Evolutionary conservation across 2,797 vertebrate species (phyloP).

Genomic region (Galagoides demidoff): DNA sequence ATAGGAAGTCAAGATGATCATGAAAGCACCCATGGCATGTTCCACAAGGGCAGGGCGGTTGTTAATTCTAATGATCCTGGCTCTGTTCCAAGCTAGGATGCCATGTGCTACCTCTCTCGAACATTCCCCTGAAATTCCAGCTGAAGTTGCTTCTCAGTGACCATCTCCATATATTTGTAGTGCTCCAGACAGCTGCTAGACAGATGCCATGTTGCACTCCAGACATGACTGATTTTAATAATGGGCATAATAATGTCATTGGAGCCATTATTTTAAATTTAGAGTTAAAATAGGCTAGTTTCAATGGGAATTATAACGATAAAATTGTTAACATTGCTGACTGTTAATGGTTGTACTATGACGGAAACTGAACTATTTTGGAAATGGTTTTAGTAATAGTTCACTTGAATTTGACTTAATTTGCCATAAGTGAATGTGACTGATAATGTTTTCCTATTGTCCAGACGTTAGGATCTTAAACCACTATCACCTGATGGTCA

Average conservation of each 20-base stretch:
- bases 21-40: neutral
- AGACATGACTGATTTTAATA: constrained; percentile 44
- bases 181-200: constrained; percentile 27
- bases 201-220: neutral
- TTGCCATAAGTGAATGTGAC: neutral
- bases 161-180: neutral
- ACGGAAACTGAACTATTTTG: constrained; percentile 50
- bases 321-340: constrained; percentile 17
- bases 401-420: neutral
- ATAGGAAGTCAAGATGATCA: constrained; percentile 43
- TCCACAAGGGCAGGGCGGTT: neutral
- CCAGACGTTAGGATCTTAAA: neutral
- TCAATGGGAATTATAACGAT: neutral
- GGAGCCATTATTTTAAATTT: constrained; percentile 2
- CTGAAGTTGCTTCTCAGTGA: neutral
- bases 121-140: constrained; percentile 30
- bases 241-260: neutral
- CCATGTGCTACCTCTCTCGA: constrained; percentile 56
- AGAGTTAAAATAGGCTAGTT: constrained; percentile 1
- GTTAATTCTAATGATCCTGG: constrained; percentile 51
- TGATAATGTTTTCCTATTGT: constrained; percentile 24
- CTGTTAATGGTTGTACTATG: constrained; percentile 40
- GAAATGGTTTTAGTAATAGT: constrained; percentile 34
- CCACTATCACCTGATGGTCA: neutral
- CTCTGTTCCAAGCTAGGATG: neutral